Base-by-base conservation (phyloP, 1,140 invertebrate species). In the Atta texana region DNA sequence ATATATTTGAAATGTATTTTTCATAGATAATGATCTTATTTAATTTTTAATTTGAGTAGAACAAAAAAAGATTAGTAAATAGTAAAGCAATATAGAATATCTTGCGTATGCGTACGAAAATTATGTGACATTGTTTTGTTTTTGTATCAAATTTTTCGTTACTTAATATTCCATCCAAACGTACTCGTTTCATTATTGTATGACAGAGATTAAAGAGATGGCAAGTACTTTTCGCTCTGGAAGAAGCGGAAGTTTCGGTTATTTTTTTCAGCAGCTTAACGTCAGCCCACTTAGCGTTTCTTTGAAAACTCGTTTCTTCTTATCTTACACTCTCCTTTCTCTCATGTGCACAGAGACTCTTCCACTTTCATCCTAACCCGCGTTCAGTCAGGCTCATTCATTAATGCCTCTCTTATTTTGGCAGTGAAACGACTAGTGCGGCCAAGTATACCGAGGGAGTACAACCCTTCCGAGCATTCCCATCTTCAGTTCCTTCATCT, bases 391-490 rank as follows among this genome's bases (percentile, higher is more conserved):
- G 77, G 76, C 91, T 92, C 91, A 92, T 92, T 92, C 91, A 92
- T 92, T 92, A 92, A 88, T 87, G 85, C 90, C 91, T 80, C 87
- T 92, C 92, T 92, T 92, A 92, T 92, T 92, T 92, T 76, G 90
- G 84, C 86, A 90, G 71, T 55, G 87, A 87, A 90, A 86, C 88
- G 80, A 82, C 78, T 14, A 12, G 34, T 34, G 64, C 51, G 49
- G 64, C 66, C 66, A 72, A 55, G 68, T 39, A 82, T 61, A 34
- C 68, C 39, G 18, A 49, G 53, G 8, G 24, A 61, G 39, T 53
- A 28, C 80, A 82, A 82, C 68, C 68, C 68, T 82, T 61, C 28
- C 80, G 64, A 57, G 64, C 31, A 28, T 51, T 44, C 21, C 16
- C 78, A 28, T 34, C 68, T 28, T 69, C 63, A 24, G 34, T 68